phyloP scores from a whole-genome alignment of 1,140 invertebrate species.

The Habropoda laboriosa region DNA sequence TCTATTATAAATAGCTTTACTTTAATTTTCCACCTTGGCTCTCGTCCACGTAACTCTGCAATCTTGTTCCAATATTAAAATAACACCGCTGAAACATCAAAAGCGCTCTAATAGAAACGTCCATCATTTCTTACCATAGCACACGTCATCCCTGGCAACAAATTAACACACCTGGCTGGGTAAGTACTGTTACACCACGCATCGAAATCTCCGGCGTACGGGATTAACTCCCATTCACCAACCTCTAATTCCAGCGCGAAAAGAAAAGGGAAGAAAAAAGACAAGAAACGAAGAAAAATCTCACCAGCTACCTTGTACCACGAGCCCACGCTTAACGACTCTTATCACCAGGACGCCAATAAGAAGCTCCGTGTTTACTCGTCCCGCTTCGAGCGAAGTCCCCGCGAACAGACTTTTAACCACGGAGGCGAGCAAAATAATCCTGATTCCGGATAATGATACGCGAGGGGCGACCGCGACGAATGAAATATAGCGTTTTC shows the following conservation, averaged over 20 bases:
- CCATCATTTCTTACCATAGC: too few relatives aligned
- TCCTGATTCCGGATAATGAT: conserved; percentile 37
- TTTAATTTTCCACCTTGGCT: too few relatives aligned
- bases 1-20: too few relatives aligned
- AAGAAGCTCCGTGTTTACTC: background rate
- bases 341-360: background rate
- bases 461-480: background rate
- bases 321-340: background rate
- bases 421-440: conserved; percentile 4
- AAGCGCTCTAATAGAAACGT: too few relatives aligned
- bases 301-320: background rate
- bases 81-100: too few relatives aligned
- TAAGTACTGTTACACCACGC: background rate
- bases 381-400: background rate
- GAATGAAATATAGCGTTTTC: conserved; percentile 25
- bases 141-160: too few relatives aligned
- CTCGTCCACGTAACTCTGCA: too few relatives aligned
- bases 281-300: background rate
- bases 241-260: background rate
- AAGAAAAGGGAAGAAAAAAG: background rate
- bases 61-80: too few relatives aligned
- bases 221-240: too few relatives aligned
- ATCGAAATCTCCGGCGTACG: background rate
- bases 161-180: too few relatives aligned
- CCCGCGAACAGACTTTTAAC: background rate